Evolutionary conservation across 2,888 invertebrate genomes (phyloP).

Genomic region (Cerceris rybyensis): DNA sequence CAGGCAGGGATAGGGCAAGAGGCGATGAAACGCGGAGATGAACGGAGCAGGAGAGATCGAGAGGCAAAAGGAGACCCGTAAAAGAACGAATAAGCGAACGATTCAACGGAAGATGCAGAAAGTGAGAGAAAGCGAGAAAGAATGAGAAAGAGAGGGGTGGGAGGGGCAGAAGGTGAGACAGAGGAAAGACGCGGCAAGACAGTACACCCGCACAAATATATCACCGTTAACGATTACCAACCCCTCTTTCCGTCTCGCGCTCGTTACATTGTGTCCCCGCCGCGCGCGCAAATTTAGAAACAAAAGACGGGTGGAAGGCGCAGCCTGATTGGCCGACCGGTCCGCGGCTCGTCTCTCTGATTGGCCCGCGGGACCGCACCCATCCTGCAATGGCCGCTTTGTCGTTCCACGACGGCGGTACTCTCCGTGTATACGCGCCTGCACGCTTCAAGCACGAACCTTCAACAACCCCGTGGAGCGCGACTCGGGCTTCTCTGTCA

Average conservation of each 20-base stretch:
- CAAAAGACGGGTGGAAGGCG: constrained; percentile 78
- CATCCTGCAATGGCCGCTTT: constrained; percentile 82
- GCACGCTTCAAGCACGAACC: constrained; percentile 66
- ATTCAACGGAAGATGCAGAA: constrained; percentile 36
- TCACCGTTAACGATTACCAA: constrained; percentile 79
- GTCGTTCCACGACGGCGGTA: constrained; percentile 69
- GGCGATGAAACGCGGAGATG: constrained; percentile 45
- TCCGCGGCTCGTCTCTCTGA: constrained; percentile 77
- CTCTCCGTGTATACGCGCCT: constrained; percentile 62
- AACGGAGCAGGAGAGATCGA: constrained; percentile 41
- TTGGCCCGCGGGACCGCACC: constrained; percentile 81
- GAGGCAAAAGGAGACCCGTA: constrained; percentile 55
- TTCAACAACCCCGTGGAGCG: constrained; percentile 66
- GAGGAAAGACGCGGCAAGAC: constrained; percentile 51
- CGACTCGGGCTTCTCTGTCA: constrained; percentile 45
- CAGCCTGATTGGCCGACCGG: constrained; percentile 79
- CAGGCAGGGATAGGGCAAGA: constrained; percentile 57
- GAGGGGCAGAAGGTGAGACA: constrained; percentile 40
- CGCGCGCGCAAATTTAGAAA: constrained; percentile 76
- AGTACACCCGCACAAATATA: constrained; percentile 72
- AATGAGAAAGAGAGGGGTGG: constrained; percentile 23
- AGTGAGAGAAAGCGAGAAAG: constrained; percentile 20
- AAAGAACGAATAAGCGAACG: constrained; percentile 47
- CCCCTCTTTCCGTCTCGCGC: constrained; percentile 67
- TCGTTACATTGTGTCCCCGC: constrained; percentile 80